Evolutionary conservation across 2,113 vertebrate genomes (phyloP), one percentile per base, ranked within the genome.

Genomic region (Chamaetylas fuelleborni): DNA sequence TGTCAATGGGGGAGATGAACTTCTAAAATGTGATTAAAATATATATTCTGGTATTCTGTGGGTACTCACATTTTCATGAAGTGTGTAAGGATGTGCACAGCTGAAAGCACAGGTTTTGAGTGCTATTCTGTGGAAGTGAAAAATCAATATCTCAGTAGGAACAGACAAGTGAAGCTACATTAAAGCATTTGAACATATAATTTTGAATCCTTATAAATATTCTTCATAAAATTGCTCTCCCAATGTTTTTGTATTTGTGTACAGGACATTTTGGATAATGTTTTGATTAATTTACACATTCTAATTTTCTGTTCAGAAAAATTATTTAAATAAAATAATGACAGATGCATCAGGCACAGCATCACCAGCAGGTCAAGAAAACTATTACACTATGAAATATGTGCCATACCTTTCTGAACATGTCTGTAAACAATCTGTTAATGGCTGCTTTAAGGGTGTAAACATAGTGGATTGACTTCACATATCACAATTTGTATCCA

Each of bases 291-390:
- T 85, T 40, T 57, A 22, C 56, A 6, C 12, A n/a, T 45, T 48
- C 38, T 51, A 40, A 42, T 3, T 60, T 81, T 85, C 33, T 67
- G 8, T 22, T 65, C 40, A 57, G 28, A 43, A 1, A 53, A 38
- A 53, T 36, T n/a, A 42, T 57, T 84, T 87, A 57, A 48, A 62
- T 56, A 26, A 48, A 56, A 70, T 14, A 56, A 26, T 42, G 64
- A 34, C 14, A 9, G 2, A 4, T 56, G 6, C 24, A 40, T 56
- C 31, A 64, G 31, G 22, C 24, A 48, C 9, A 34, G 29, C 17
- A 64, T 50, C 5, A 1, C 5, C 12, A 56, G 14, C 25, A 24
- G 20, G 11, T 48, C 0, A 0, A 60, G 22, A 38, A 62, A 42
- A 4, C 4, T 24, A 9, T 58, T 57, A 8, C 28, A 26, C 28